A percentile compares a stretch with the other conserved stretches of the same genome.
Conservation (phyloP, 2,113 vertebrate species). For the Bubalus kerabau region DNA sequence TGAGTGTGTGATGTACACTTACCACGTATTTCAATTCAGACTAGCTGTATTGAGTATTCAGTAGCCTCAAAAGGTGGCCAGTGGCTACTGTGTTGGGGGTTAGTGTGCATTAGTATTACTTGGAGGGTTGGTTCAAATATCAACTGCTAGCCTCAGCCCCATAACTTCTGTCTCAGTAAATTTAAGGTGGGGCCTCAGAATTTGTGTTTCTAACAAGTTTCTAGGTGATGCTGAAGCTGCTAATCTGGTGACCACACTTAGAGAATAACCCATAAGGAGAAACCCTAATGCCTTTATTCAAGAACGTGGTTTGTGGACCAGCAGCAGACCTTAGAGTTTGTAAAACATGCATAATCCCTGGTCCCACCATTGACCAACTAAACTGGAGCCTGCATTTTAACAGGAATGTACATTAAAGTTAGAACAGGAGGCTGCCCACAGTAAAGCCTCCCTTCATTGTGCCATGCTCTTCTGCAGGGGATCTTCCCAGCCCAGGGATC, state of each 20-base stretch:
- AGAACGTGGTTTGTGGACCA: not conserved
- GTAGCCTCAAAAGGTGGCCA: not conserved
- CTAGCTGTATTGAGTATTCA: not conserved
- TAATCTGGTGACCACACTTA: not conserved
- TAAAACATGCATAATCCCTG: not conserved
- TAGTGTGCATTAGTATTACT: not conserved
- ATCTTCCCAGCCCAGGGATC: not conserved
- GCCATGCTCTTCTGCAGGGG: not conserved
- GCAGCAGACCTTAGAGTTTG: not conserved
- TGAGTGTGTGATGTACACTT: not conserved
- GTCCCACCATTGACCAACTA: too few species aligned
- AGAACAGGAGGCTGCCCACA: not conserved
- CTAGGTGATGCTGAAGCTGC: not conserved
- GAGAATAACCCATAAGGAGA: not conserved
- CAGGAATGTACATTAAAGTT: not conserved
- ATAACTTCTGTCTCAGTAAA: not conserved
- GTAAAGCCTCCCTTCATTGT: not conserved
- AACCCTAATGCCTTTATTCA: not conserved
- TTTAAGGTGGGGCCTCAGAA: not conserved
- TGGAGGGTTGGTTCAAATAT: not conserved
- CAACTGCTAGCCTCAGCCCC: not conserved
- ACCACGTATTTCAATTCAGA: not conserved
- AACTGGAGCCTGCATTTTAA: not conserved
- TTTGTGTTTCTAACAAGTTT: not conserved
- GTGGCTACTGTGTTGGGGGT: not conserved